Base-by-base conservation (phyloP, 92 coral and sea anemone genomes). In the Plumapathes pennacea region DNA sequence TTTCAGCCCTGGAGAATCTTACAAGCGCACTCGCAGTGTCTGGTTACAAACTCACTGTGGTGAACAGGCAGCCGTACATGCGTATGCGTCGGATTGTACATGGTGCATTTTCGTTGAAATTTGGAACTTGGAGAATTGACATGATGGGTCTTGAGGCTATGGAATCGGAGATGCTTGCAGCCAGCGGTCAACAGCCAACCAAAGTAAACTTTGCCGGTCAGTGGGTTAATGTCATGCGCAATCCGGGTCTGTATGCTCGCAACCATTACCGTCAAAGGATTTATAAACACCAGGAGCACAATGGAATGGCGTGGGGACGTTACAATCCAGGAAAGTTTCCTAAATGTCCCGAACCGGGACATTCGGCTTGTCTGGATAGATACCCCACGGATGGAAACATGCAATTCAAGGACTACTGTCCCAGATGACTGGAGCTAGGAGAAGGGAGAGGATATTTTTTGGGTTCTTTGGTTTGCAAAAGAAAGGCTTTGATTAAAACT, bases 241-340 rank as follows among this genome's bases (percentile, higher is more conserved):
- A 94, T 74, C 99, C 99, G 25, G 99, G 99, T 5, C 90, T 94
- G 4, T 94, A 75, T 60, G 96, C 95, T 5, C 88, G 99, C 44
- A 94, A 94, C 62, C 94, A 96, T 31, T 94, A 94, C 57, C 96
- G 99, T 7, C 80, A 88, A 24, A 60, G 66, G 32, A 67, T 84
- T 29, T 89, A 75, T 53, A 79, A 86, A 3, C 99, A 94, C 36
- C 87, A 72, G 10, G 99, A 94, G 33, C 99, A 94, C 73, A 80
- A 77, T 32, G 54, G 68, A 0, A 84, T 88, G 1, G 96, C 94
- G 17, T 94, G 99, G 99, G 69, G 72, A 34, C 88, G 88, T 47
- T 94, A 94, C 59, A 49, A 59, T 0, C 96, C 96, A 2, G 71
- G 89, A 18, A 54, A 69, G 7, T 94, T 88, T 47, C 53, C 72